Evolutionary conservation across 1,140 invertebrate species (phyloP).

Genomic region (Maniola jurtina): DNA sequence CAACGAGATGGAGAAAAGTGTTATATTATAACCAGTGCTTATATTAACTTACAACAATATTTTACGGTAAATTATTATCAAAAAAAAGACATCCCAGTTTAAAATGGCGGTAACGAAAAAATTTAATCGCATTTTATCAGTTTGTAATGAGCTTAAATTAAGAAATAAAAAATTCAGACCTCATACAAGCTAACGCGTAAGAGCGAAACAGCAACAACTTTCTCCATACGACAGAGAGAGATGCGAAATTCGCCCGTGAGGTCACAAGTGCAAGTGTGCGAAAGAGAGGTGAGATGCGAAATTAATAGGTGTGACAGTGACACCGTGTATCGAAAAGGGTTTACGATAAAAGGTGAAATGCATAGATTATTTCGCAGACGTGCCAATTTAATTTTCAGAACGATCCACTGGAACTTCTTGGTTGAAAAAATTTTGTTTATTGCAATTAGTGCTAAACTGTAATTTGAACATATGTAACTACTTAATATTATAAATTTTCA

Average conservation of each 20-base stretch:
- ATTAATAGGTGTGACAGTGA: conserved; percentile 26
- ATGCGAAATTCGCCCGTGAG: conserved; percentile 22
- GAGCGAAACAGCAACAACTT: conserved; percentile 11
- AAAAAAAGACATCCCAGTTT: neutral
- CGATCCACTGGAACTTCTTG: neutral
- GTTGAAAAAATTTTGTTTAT: too few species aligned
- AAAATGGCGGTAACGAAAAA: conserved; percentile 10
- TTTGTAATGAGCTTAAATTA: conserved; percentile 30
- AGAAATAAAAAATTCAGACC: conserved; percentile 32
- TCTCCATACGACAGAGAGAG: conserved; percentile 18
- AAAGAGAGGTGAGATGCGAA: conserved; percentile 26
- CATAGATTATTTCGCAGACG: conserved; percentile 38
- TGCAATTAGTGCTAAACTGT: too few species aligned
- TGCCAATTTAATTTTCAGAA: conserved; percentile 2
- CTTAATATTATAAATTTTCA: too few species aligned
- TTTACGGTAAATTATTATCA: too few species aligned
- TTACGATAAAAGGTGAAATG: conserved; percentile 41
- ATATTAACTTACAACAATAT: too few species aligned
- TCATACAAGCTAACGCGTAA: conserved; percentile 8
- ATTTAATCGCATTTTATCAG: conserved; percentile 20
- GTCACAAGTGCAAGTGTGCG: conserved; percentile 39
- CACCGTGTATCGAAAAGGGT: conserved; percentile 31
- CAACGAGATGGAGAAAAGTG: too few species aligned
- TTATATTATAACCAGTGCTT: too few species aligned
- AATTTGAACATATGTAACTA: too few species aligned